Percentiles rank a stretch among this genome's conserved stretches.
Evolutionary conservation across 1,140 invertebrate genomes (phyloP).

Genomic region (Pogonomyrmex barbatus): DNA sequence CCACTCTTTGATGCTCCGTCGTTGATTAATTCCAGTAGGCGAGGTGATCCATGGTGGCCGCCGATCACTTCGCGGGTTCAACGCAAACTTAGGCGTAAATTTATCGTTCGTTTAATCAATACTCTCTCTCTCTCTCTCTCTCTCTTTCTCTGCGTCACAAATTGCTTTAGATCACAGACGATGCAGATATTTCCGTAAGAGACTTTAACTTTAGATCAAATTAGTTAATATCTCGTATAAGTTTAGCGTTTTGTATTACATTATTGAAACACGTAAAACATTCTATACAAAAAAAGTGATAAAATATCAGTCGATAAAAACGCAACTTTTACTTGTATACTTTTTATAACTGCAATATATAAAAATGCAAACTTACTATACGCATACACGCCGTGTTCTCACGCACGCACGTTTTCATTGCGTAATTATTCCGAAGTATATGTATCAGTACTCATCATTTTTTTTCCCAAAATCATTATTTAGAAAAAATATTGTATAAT

Average conservation of each 20-base stretch:
- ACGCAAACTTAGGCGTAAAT: conserved; percentile 23
- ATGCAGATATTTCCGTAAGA: not conserved
- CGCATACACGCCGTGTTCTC: too few species aligned
- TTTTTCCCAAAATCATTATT: not conserved
- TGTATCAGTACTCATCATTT: not conserved
- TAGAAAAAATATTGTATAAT: not conserved
- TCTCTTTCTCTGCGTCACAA: not conserved
- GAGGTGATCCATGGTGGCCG: conserved; percentile 66
- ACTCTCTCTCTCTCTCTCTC: not conserved
- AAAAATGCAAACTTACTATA: too few species aligned
- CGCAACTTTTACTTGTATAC: not conserved
- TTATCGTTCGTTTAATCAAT: conserved; percentile 18
- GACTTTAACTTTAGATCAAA: too few species aligned
- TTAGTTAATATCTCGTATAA: not conserved
- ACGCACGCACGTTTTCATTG: not conserved
- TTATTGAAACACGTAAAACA: not conserved
- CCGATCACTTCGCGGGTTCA: conserved; percentile 22
- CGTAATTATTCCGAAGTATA: too few species aligned
- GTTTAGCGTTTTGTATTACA: not conserved
- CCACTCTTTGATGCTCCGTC: conserved; percentile 83
- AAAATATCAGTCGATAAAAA: not conserved
- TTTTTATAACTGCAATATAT: too few species aligned
- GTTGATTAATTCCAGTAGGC: conserved; percentile 84
- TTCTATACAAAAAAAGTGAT: not conserved
- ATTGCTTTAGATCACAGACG: not conserved